Evolutionary conservation across 2,797 vertebrate genomes (phyloP).

Genomic region (Alcedo atthis): DNA sequence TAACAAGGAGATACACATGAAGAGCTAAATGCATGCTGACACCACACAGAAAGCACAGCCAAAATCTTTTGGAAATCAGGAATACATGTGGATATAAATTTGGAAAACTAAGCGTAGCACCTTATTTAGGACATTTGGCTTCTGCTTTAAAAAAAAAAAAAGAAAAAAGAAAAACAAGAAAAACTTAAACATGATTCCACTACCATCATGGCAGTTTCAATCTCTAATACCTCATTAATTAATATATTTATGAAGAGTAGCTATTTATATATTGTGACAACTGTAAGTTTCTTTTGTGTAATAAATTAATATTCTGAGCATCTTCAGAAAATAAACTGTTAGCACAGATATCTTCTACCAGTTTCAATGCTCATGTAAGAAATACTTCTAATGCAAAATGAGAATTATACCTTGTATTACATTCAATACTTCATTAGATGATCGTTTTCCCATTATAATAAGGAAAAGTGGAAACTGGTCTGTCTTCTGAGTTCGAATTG

Average conservation of each 20-base stretch:
- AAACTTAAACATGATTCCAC: background rate
- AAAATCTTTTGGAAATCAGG: background rate
- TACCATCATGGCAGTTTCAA: background rate
- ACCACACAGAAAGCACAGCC: background rate
- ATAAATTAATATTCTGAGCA: background rate
- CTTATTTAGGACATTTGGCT: background rate
- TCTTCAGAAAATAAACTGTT: background rate
- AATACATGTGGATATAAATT: background rate
- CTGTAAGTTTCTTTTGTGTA: background rate
- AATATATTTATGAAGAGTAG: background rate
- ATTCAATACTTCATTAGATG: conserved; percentile 98
- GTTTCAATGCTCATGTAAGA: background rate
- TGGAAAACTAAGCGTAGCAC: background rate
- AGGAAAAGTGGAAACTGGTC: conserved; percentile 98
- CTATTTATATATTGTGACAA: background rate
- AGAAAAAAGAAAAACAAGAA: background rate
- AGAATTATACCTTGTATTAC: conserved; percentile 94
- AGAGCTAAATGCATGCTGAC: background rate
- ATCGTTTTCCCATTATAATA: conserved; percentile 98
- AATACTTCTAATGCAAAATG: background rate
- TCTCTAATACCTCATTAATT: background rate
- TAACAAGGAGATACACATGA: background rate
- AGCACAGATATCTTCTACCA: background rate
- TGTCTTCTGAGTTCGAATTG: conserved; percentile 96
- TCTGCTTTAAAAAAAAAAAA: background rate